phyloP scores from a whole-genome alignment of 2,113 vertebrate genomes.

The Sus scrofa region T2T-Sscrofa CM000830.6:96296001-96296500 shows the following conservation, averaged over 20 bases:
- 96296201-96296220: slow-evolving; percentile 46
- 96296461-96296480: slow-evolving; percentile 87
- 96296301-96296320: slow-evolving; percentile 55
- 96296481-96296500: slow-evolving; percentile 86
- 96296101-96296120: slow-evolving; percentile 1
- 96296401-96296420: slow-evolving; percentile 95
- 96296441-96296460: slow-evolving; percentile 93
- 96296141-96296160: slow-evolving; percentile 19
- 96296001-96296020: slow-evolving; percentile 44
- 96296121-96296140: neutral
- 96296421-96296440: slow-evolving; percentile 94
- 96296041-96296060: slow-evolving; percentile 56
- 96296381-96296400: slow-evolving; percentile 97
- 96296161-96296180: slow-evolving; percentile 42
- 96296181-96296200: neutral
- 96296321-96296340: slow-evolving; percentile 50
- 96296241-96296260: neutral
- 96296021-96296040: neutral
- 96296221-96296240: slow-evolving; percentile 30
- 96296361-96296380: slow-evolving; percentile 98
- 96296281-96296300: slow-evolving; percentile 40
- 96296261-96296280: slow-evolving; percentile 43
- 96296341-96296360: slow-evolving; percentile 86
- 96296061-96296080: slow-evolving; percentile 15
- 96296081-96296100: neutral